Percentiles rank a stretch among this genome's conserved stretches.
Evolutionary conservation across 2,113 vertebrate species (phyloP).

Genomic region (Halcyon senegalensis): DNA sequence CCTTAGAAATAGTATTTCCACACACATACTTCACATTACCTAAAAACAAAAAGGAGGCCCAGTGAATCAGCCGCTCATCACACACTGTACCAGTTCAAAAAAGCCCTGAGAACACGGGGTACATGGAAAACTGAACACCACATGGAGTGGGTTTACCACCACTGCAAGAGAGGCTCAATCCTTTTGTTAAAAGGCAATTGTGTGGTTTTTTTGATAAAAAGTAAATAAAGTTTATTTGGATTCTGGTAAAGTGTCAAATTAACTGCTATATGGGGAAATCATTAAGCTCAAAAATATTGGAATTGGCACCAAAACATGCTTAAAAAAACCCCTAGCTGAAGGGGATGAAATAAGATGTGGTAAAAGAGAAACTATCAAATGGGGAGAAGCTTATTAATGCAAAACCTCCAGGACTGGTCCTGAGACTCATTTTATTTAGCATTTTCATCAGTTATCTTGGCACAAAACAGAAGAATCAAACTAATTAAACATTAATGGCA

Average conservation of each 20-base stretch:
- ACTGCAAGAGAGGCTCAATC: background rate
- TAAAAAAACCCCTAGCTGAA: background rate
- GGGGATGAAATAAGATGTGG: background rate
- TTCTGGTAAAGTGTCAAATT: background rate
- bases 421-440: background rate
- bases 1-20: background rate
- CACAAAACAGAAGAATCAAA: background rate
- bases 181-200: background rate
- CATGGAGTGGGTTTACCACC: background rate
- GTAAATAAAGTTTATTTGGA: background rate
- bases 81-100: background rate
- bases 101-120: background rate
- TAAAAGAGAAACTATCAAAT: background rate
- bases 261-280: background rate
- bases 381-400: background rate
- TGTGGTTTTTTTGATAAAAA: background rate
- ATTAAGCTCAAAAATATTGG: background rate
- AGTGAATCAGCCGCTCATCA: background rate
- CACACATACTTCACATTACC: background rate
- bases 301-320: background rate
- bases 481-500: conserved; percentile 26
- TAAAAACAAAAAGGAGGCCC: background rate
- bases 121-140: background rate
- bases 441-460: conserved; percentile 25
- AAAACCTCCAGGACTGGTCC: background rate